Percentiles rank a stretch among this genome's conserved stretches.
These are phyloP conservation scores for Pocota personata DNA, from an alignment of 2,888 invertebrate genomes.

Conservation along the genomic window DNA sequence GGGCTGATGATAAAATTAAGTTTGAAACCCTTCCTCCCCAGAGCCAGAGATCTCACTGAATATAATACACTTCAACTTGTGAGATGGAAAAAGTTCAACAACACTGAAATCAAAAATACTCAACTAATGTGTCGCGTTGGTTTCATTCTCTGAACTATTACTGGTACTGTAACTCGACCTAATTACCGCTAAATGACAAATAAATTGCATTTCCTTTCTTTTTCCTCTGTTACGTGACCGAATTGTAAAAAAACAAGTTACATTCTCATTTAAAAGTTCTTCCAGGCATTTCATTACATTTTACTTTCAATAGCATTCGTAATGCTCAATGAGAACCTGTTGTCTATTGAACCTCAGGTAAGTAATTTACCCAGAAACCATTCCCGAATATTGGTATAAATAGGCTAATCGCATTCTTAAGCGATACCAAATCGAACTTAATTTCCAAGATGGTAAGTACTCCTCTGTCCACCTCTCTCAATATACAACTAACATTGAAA, in stretches of 20 bases:
- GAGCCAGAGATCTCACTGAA: too few species aligned
- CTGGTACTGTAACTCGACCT: too few species aligned
- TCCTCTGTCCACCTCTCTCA: not conserved
- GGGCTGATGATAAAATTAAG: too few species aligned
- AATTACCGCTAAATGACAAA: not conserved
- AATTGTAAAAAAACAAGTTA: not conserved
- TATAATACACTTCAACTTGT: too few species aligned
- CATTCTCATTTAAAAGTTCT: not conserved
- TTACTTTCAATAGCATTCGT: not conserved
- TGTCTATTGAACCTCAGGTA: not conserved
- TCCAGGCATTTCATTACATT: not conserved
- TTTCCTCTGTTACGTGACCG: not conserved
- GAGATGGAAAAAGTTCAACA: too few species aligned
- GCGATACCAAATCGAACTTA: constrained; percentile 43
- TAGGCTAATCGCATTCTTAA: not conserved
- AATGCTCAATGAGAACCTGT: not conserved
- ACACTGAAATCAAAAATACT: too few species aligned
- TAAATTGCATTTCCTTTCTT: not conserved
- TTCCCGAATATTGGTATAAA: constrained; percentile 44
- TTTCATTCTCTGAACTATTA: too few species aligned
- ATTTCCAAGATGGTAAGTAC: constrained; percentile 69
- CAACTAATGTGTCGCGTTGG: too few species aligned
- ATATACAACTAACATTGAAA: not conserved
- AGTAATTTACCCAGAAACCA: not conserved
- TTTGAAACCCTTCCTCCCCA: too few species aligned